A percentile compares a stretch with the other conserved stretches of the same genome.
phyloP scores from a whole-genome alignment of 1,140 invertebrate genomes.

The Steinernema khuongi region DNA sequence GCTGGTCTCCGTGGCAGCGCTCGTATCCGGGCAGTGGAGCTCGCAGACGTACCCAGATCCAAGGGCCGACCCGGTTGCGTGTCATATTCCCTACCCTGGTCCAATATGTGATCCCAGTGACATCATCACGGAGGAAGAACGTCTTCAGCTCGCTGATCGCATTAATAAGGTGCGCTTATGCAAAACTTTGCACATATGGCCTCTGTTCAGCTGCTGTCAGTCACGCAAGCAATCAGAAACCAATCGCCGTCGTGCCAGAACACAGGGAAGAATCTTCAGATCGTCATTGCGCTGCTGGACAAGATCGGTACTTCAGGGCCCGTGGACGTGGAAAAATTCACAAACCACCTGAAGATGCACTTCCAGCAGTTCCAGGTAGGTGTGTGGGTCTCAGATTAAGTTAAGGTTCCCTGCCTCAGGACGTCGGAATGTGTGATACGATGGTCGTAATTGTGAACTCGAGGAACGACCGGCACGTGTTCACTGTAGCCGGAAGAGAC shows the following conservation, averaged over 20 bases:
- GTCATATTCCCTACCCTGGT: conserved; percentile 43
- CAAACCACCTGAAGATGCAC: conserved; percentile 46
- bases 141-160: conserved; percentile 43
- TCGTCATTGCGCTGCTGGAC: conserved; percentile 36
- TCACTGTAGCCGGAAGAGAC: conserved; percentile 56
- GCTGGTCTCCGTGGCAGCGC: conserved; percentile 9
- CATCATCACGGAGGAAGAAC: conserved; percentile 52
- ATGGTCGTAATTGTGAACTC: conserved; percentile 57
- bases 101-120: conserved; percentile 55
- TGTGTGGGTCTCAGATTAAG: not conserved
- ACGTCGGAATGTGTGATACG: conserved; percentile 49
- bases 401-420: conserved; percentile 40
- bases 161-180: conserved; percentile 38
- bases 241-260: not conserved
- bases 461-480: conserved; percentile 52
- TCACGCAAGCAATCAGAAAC: conserved; percentile 1
- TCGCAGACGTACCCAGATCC: conserved; percentile 56
- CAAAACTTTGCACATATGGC: not conserved
- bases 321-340: conserved; percentile 53
- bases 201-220: not conserved
- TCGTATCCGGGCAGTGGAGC: conserved; percentile 41
- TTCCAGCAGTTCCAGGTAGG: conserved; percentile 52
- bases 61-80: conserved; percentile 39
- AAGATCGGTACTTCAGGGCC: conserved; percentile 48
- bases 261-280: conserved; percentile 21